These are phyloP conservation scores for Sialis lutaria DNA, from an alignment of 2,888 invertebrate species.

Conservation along the genomic window DNA sequence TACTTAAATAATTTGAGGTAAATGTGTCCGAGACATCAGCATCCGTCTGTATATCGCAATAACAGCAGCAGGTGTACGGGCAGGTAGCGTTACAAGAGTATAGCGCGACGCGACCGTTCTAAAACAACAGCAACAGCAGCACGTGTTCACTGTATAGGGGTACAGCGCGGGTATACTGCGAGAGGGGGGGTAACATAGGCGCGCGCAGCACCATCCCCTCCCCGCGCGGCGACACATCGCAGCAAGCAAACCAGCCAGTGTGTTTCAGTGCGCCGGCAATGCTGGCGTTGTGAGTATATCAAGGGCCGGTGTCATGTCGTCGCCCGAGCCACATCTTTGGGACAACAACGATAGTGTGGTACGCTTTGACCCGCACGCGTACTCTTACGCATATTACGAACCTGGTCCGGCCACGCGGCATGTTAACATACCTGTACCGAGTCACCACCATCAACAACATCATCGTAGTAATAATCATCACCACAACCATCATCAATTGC, in stretches of 20 bases:
- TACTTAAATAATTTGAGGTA: no score
- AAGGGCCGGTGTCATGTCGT: conserved; percentile 23
- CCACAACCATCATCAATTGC: conserved; percentile 19
- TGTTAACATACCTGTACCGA: conserved; percentile 47
- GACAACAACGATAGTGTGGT: conserved; percentile 15
- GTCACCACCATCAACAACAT: conserved; percentile 23
- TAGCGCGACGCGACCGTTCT: background rate
- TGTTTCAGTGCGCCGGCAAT: conserved; percentile 11
- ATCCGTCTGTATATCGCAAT: no score
- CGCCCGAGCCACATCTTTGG: conserved; percentile 17
- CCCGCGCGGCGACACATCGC: conserved; percentile 21
- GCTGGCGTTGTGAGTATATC: conserved; percentile 18
- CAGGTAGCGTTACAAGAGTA: no score
- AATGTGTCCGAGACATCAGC: no score
- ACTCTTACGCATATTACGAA: conserved; percentile 73
- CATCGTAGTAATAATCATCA: conserved; percentile 7
- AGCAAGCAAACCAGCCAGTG: conserved; percentile 17
- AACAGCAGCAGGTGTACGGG: no score
- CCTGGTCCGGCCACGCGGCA: conserved; percentile 41
- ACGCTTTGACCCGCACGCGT: conserved; percentile 32
- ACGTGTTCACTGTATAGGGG: background rate
- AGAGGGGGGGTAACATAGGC: background rate
- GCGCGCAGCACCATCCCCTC: conserved; percentile 23
- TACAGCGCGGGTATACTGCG: background rate
- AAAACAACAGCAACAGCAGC: background rate